Evolutionary conservation across 1,140 invertebrate species (phyloP), one percentile per base, ranked within the genome.

Genomic region (Holotrichia oblita): DNA sequence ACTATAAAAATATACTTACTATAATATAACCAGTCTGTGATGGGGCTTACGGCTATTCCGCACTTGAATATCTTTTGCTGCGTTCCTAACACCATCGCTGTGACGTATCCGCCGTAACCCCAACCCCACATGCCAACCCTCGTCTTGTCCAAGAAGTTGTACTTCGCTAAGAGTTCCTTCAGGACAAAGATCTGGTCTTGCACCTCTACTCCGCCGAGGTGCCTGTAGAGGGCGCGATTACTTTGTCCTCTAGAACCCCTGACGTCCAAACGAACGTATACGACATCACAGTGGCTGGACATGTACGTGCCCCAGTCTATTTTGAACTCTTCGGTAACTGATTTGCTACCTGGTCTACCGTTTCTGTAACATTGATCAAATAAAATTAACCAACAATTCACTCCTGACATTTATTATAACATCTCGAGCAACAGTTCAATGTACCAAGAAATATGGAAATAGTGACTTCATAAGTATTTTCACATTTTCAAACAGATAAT

Each of bases 101-200:
- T 96, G 14, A 97, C 94, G 87, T 97, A 99, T 0, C 96, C 97
- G 9, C 97, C 97, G 87, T 97, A 98, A n/a, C 96, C 96, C 96
- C 96, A 96, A n/a, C 97, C 97, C 96, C 95, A 98, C 64, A 98
- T 92, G 0, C 95, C 96, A 41, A 98, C 94, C 79, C 95, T 91
- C 1, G 93, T 93, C 81, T 93, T 92, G 85, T 98, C 96, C 81
- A 98, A 89, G 87, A 94, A 98, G 84, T 94, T 94, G 79, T 94
- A 90, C 14, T 92, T 93, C 59, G 96, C 92, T 82, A 96, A 88
- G 80, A 97, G 91, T 87, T 95, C 92, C 92, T 91, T 92, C 82
- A 96, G 90, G 80, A 95, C 96, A 82, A 92, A 93, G 40, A 84
- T 80, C 87, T 97, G 94, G 89, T 98, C 96, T 82, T 95, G 92